Evolutionary conservation across 2,797 vertebrate genomes (phyloP), one percentile per base, ranked within the genome.

Genomic region (Lepus oiostolus): DNA sequence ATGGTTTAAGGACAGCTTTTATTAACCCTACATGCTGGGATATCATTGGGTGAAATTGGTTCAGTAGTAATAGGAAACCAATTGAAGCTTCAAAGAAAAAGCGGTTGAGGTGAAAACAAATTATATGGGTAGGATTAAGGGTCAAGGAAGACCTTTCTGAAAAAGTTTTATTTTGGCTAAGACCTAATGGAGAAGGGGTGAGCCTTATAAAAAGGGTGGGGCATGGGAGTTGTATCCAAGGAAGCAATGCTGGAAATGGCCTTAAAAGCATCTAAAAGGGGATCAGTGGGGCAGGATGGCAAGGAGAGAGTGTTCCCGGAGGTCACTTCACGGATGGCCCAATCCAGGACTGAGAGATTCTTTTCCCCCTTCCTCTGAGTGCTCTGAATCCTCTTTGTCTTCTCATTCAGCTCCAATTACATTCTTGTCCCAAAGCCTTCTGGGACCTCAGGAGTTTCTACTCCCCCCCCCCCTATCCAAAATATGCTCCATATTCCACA

Each of bases 1-100:
- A 68, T 62, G 35, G 58, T 89, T 85, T 85, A n/a, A 26, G 91
- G 75, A 54, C 47, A 42, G 24, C 26, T 67, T 91, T 88, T 88
- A 67, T 67, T 76, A 81, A 28, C 11, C 42, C 4, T 71, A 75
- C 16, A 5, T 58, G 13, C 47, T 80, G 22, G 47, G 30, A n/a
- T 65, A 42, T 67, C 6, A 16, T 32, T 7, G 60, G 38, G 50
- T 17, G 52, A 77, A 72, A 50, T 19, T 32, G 58, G 4, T 65
- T 81, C 4, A 30, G 30, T 13, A 91, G 67, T 26, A 17, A 11
- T 7, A 28, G 67, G 38, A 68, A 87, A 79, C 3, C 3, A 72
- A 68, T 9, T 32, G 19, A 52, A 65, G 4, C 16, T n/a, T 91
- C 35, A 72, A 35, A 76, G 71, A 11, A n/a, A 76, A 85, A 88